Conservation (phyloP, 2,113 vertebrate genomes). For the Capricornis sumatraensis region DNA sequence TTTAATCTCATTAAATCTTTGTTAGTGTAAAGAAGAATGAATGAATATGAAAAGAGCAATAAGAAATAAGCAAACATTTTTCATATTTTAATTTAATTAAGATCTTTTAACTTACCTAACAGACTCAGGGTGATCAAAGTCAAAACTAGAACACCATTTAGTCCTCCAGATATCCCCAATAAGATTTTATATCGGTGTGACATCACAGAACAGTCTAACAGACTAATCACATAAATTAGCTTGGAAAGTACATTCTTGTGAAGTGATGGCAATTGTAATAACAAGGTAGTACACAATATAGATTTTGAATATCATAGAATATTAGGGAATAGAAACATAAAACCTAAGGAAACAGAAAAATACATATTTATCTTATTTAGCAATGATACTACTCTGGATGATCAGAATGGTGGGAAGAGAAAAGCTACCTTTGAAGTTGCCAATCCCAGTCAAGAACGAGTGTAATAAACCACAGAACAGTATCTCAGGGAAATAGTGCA, state of each 20-base stretch:
- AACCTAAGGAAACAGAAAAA: not conserved
- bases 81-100: not conserved
- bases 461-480: not conserved
- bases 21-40: not conserved
- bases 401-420: not conserved
- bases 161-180: constrained; percentile 35
- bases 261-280: not conserved
- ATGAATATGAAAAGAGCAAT: not conserved
- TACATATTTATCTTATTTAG: not conserved
- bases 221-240: not conserved
- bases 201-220: not conserved
- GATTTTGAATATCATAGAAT: not conserved
- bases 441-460: not conserved
- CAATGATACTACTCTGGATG: not conserved
- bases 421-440: not conserved
- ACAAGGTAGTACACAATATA: not conserved
- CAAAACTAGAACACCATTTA: constrained; percentile 29
- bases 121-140: constrained; percentile 5
- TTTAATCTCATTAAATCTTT: not conserved
- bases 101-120: constrained; percentile 45
- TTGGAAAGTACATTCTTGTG: not conserved
- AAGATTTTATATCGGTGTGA: constrained; percentile 32
- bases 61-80: not conserved
- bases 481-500: not conserved
- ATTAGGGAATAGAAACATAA: not conserved